Base-by-base conservation (phyloP, 2,113 vertebrate species). In the Gobio gobio region DNA sequence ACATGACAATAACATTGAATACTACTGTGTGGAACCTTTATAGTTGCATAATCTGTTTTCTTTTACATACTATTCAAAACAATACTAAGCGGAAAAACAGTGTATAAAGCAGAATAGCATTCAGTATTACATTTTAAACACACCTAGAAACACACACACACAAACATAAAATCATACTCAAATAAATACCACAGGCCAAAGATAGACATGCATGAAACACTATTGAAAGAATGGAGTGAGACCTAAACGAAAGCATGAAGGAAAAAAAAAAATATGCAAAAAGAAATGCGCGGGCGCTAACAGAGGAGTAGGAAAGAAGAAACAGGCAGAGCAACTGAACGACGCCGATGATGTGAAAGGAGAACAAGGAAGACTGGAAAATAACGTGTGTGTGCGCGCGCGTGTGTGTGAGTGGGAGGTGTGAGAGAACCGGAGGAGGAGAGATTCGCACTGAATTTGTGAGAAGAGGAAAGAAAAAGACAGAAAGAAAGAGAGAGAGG, bases 351-450 rank as follows among this genome's bases (percentile, higher is more conserved):
- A 59, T 74, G 78, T 86, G 77, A 82, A 86, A 82, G 78, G 14
- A 79, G 77, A 73, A 72, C 54, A 61, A 80, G 77, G 63, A 64
- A 85, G 78, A 86, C 74, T 59, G 66, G 81, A 72, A 84, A 64
- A 54, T 4, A 63, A 83, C 18, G 80, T 68, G 47, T 90, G 89
- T 81, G 81, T 76, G 64, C 84, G 83, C 88, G 85, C 45, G 43
- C 86, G 91, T 90, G 33, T 88, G 90, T 43, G 79, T 61, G 85
- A 54, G 66, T 84, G 84, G 56, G 86, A 83, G 82, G 90, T 88
- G 86, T 33, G 78, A 83, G 84, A 70, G 73, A 84, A 59, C 29
- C 22, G 86, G 85, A 73, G 85, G 86, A 85, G 88, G 83, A 86
- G 83, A 86, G 85, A 86, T 78, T 86, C 81, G 74, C 86, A 85